Conservation (phyloP, 2,888 invertebrate genomes). For the Tetheella fluctuosa region DNA sequence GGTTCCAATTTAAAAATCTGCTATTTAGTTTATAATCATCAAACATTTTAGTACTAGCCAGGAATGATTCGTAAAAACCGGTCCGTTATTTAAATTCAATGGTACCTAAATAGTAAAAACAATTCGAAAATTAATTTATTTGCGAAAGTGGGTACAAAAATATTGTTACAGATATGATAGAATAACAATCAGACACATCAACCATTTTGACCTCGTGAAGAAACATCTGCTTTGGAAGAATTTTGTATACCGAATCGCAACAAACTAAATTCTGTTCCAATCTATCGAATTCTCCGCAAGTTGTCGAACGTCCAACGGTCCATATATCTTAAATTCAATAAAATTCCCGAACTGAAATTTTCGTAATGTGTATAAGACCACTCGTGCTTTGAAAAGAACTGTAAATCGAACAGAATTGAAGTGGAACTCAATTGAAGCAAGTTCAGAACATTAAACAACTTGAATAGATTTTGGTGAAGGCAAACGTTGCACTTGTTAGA, state of each 20-base stretch:
- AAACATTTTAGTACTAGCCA: no score
- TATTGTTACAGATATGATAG: no score
- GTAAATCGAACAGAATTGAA: conserved; percentile 16
- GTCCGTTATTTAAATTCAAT: no score
- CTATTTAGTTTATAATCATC: no score
- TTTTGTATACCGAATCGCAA: neutral
- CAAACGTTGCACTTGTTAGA: conserved; percentile 21
- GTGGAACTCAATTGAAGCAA: conserved; percentile 20
- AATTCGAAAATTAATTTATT: no score
- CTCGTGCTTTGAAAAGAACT: conserved; percentile 10
- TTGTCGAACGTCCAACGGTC: neutral
- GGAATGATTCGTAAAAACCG: no score
- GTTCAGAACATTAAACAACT: conserved; percentile 28
- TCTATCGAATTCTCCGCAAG: neutral
- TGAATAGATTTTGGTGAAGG: conserved; percentile 22
- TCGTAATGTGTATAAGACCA: conserved; percentile 1
- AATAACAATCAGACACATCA: no score
- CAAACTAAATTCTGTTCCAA: neutral
- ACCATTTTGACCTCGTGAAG: no score
- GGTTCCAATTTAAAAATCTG: no score
- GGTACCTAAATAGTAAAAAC: no score
- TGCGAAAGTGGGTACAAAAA: no score
- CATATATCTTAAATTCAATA: neutral
- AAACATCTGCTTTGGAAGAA: neutral
- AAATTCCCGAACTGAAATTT: neutral